Base-by-base conservation (phyloP, 2,113 vertebrate genomes). In the Garra rufa region DNA sequence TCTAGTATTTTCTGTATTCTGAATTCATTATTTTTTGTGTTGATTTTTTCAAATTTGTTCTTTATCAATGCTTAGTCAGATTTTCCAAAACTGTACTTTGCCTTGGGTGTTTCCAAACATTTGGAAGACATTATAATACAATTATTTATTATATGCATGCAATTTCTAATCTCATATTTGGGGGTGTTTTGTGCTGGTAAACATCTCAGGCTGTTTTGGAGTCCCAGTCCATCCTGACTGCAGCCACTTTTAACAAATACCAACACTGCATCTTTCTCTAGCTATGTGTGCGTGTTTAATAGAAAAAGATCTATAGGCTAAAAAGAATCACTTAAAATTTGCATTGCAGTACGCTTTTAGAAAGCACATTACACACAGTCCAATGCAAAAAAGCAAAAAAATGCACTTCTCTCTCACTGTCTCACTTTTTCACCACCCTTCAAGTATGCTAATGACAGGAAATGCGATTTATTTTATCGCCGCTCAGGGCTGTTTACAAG, bases 371-470 rank as follows among this genome's bases (percentile, higher is more conserved):
- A 30, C 24, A 75, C 24, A 48, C 71, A 30, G 44, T 9, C 44
- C n/a, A 74, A 9, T 48, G 70, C 41, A 28, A 30, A 69, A 34
- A 74, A 48, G 41, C 21, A 24, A 44, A 4, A 73, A 30, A 34
- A 34, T 52, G 17, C 71, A 44, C 24, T 9, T 74, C 71, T 76
- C 28, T 78, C 75, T 57, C n/a, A 69, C 30, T 59, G 34, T 70
- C 13, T 71, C 24, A 63, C 55, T 28, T 28, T 21, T 10, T 43
- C 24, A 19, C 43, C 21, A 7, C 46, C 82, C 21, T 41, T 84
- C 57, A 67, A 28, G 43, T 75, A 83, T 83, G 82, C 70, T 75
- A 76, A 75, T 83, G 30, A 75, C 38, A 46, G 41, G 28, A 76
- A 75, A 83, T 83, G 30, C 6, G 8, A 50, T 75, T 75, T 75